A percentile compares a stretch with the other conserved stretches of the same genome.
phyloP scores from a whole-genome alignment of 1,140 invertebrate genomes.

The Drosophila sucinea region DNA sequence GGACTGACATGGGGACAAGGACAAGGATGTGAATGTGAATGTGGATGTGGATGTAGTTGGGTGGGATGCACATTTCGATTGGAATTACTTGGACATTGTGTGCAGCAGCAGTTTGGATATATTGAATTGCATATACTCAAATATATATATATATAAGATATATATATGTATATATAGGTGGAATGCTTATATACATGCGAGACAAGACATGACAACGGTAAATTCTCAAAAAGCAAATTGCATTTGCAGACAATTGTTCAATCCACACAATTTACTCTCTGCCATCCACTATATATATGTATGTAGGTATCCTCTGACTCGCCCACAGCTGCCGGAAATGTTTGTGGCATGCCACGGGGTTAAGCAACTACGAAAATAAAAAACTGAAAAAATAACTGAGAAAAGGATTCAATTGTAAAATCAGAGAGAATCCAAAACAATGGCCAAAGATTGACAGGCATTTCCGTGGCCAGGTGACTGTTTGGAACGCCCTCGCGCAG shows the following conservation, averaged over 20 bases:
- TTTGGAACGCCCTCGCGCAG: not conserved
- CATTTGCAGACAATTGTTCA: constrained; percentile 63
- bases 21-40: constrained; percentile 47
- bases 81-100: constrained; percentile 45
- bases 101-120: constrained; percentile 37
- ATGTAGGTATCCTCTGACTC: constrained; percentile 41
- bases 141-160: constrained; percentile 19
- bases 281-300: constrained; percentile 16
- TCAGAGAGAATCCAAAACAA: constrained; percentile 41
- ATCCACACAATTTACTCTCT: constrained; percentile 31
- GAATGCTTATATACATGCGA: constrained; percentile 34
- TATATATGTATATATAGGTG: constrained; percentile 23
- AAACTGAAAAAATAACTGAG: constrained; percentile 17
- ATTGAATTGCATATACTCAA: constrained; percentile 46
- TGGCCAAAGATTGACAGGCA: constrained; percentile 63
- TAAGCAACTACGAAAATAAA: constrained; percentile 21
- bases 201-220: constrained; percentile 48
- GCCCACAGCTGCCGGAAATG: constrained; percentile 81
- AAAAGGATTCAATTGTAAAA: constrained; percentile 41
- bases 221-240: constrained; percentile 64
- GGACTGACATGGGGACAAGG: constrained; percentile 36
- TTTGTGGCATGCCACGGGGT: constrained; percentile 41
- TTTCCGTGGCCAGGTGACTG: constrained; percentile 46
- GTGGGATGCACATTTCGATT: constrained; percentile 75
- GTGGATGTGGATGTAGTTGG: constrained; percentile 39